These are phyloP conservation scores for Harpagoxenus sublaevis DNA, from an alignment of 2,888 invertebrate species.

Conservation along the genomic window DNA sequence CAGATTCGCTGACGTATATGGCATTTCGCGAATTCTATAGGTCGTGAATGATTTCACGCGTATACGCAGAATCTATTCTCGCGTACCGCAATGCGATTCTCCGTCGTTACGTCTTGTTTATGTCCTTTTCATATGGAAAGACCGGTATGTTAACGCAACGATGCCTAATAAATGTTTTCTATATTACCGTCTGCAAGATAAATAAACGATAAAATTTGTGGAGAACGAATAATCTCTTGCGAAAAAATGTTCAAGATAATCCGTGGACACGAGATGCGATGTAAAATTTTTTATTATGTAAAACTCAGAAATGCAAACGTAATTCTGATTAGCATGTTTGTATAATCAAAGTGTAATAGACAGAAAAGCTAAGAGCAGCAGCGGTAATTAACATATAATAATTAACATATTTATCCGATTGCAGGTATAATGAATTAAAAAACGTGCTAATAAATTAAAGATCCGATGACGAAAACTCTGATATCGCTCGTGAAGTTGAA, in stretches of 20 bases:
- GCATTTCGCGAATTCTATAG: slow-evolving; percentile 20
- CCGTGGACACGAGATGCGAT: not conserved
- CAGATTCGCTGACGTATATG: not conserved
- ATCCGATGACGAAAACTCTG: not conserved
- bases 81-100: not conserved
- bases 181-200: not conserved
- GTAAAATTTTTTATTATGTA: not conserved
- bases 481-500: not conserved
- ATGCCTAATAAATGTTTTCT: not conserved
- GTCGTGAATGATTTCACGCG: not conserved
- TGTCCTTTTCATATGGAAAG: slow-evolving; percentile 7
- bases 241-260: not conserved
- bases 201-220: not conserved
- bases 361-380: not conserved
- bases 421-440: not conserved
- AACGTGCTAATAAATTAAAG: not conserved
- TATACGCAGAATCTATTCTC: not conserved
- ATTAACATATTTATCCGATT: slow-evolving; percentile 17
- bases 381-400: not conserved
- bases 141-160: slow-evolving; percentile 7
- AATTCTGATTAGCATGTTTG: slow-evolving; percentile 14
- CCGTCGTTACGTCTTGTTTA: not conserved
- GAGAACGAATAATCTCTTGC: not conserved
- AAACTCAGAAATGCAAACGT: not conserved
- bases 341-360: not conserved